Evolutionary conservation across 1,140 invertebrate genomes (phyloP).

Genomic region (Drosophila watanabei): DNA sequence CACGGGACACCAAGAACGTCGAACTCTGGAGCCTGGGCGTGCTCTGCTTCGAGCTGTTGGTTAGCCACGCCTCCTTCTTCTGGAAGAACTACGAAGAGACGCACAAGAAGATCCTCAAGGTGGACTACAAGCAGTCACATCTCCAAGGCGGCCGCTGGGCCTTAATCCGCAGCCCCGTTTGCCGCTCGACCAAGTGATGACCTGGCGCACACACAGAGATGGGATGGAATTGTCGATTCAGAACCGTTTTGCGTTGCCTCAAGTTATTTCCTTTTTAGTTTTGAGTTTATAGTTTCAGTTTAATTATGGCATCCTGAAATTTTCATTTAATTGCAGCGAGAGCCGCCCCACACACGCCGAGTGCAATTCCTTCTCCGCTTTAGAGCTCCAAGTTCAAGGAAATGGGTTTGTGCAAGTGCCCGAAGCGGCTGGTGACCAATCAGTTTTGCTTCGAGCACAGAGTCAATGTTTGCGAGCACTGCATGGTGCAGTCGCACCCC

Average conservation of each 20-base stretch:
- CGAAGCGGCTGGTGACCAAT: conserved; percentile 97
- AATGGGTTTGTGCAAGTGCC: conserved; percentile 99
- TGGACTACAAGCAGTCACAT: conserved; percentile 91
- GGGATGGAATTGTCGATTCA: background rate
- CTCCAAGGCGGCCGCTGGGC: conserved; percentile 91
- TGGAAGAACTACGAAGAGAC: conserved; percentile 90
- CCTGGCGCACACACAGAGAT: conserved; percentile 69
- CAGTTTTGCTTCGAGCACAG: conserved; percentile 99
- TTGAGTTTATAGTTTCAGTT: conserved; percentile 40
- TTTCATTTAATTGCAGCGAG: conserved; percentile 49
- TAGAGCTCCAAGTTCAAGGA: background rate
- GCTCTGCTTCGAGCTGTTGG: conserved; percentile 95
- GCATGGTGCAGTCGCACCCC: conserved; percentile 97
- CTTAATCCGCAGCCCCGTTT: conserved; percentile 90
- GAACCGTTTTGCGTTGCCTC: conserved; percentile 1
- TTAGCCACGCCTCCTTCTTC: conserved; percentile 95
- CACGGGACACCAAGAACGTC: conserved; percentile 93
- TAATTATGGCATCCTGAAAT: conserved; percentile 46
- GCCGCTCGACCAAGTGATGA: conserved; percentile 89
- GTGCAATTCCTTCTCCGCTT: conserved; percentile 22
- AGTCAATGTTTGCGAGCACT: conserved; percentile 99
- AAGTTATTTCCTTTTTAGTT: conserved; percentile 30
- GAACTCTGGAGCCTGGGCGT: conserved; percentile 98
- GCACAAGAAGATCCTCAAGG: conserved; percentile 93
- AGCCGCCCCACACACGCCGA: conserved; percentile 18